A percentile compares a stretch with the other conserved stretches of the same genome.
phyloP scores from a whole-genome alignment of 2,888 invertebrate species.

The Blastobasis adustella region DNA sequence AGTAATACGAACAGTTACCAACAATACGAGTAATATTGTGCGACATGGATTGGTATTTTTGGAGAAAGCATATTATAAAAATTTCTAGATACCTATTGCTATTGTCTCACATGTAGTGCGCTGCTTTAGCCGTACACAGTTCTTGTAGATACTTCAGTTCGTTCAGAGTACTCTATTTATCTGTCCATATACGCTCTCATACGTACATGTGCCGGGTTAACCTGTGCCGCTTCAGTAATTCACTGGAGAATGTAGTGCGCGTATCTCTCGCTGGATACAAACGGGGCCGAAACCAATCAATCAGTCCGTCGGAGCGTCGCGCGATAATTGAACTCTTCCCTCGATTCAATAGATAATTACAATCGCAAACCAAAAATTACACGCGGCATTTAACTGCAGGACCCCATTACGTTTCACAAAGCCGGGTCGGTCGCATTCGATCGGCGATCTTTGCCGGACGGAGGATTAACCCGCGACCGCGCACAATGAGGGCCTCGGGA shows the following conservation, averaged over 20 bases:
- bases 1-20: no score
- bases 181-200: no score
- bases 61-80: no score
- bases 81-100: no score
- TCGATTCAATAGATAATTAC: slow-evolving; percentile 68
- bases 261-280: slow-evolving; percentile 56
- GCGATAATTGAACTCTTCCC: slow-evolving; percentile 69
- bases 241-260: slow-evolving; percentile 40
- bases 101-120: no score
- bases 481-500: slow-evolving; percentile 61
- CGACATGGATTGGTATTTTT: no score
- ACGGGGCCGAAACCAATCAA: slow-evolving; percentile 63
- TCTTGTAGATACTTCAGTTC: no score
- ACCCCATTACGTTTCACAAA: slow-evolving; percentile 65
- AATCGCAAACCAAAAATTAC: slow-evolving; percentile 73
- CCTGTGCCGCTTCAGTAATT: slow-evolving; percentile 47
- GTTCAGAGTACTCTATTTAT: no score
- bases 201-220: slow-evolving; percentile 8
- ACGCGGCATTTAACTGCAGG: slow-evolving; percentile 64
- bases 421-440: slow-evolving; percentile 60
- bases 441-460: slow-evolving; percentile 63
- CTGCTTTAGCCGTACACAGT: no score
- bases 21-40: no score
- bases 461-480: slow-evolving; percentile 62
- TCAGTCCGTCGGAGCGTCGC: slow-evolving; percentile 58